A percentile compares a stretch with the other conserved stretches of the same genome.
These are phyloP conservation scores for Epinotia ramella DNA, from an alignment of 2,888 invertebrate genomes.

Conservation along the genomic window DNA sequence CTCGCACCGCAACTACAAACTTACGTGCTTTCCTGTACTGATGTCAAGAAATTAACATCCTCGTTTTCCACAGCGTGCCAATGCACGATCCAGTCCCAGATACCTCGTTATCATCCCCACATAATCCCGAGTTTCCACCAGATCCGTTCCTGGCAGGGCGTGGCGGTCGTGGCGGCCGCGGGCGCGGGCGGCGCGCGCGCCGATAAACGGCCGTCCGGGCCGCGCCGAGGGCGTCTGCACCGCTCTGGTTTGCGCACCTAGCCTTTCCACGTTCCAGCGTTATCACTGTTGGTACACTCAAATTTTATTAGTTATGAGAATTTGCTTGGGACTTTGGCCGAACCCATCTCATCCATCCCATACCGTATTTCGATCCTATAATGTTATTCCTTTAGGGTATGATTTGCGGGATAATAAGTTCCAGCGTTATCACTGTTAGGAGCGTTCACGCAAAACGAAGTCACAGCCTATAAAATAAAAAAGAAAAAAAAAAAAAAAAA, in stretches of 20 bases:
- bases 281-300: conserved; percentile 1
- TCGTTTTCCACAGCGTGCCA: conserved; percentile 12
- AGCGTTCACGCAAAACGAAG: too few relatives aligned
- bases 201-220: conserved; percentile 68
- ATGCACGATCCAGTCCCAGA: conserved; percentile 9
- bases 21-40: conserved; percentile 7
- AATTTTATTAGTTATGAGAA: conserved; percentile 6
- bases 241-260: conserved; percentile 64
- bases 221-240: conserved; percentile 65
- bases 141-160: conserved; percentile 70
- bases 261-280: conserved; percentile 17
- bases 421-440: not conserved
- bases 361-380: too few relatives aligned
- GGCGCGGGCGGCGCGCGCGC: conserved; percentile 67
- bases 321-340: not conserved
- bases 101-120: conserved; percentile 13
- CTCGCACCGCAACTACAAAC: not conserved
- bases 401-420: not conserved
- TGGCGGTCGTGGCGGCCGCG: conserved; percentile 68
- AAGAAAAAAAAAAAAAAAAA: too few relatives aligned
- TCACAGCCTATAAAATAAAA: too few relatives aligned
- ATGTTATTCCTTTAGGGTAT: too few relatives aligned
- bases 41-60: conserved; percentile 38
- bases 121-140: conserved; percentile 43
- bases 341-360: too few relatives aligned